Conservation (phyloP, 2,888 invertebrate species). For the Macaria liturata region DNA sequence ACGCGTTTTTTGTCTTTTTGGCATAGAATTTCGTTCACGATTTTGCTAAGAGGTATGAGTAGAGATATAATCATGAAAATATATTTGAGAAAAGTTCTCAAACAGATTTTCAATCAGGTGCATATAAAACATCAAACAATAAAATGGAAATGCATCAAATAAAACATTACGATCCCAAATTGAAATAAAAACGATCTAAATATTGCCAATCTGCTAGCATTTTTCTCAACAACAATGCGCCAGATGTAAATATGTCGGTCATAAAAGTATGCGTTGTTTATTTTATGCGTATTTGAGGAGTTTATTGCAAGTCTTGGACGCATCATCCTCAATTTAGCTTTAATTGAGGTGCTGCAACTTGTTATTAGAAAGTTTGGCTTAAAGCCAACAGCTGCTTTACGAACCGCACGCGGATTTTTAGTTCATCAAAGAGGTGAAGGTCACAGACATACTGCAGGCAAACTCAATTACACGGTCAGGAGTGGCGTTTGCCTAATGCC, state of each 20-base stretch:
- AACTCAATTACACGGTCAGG: conserved; percentile 8
- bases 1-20: too few relatives aligned
- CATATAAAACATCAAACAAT: too few relatives aligned
- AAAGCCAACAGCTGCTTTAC: conserved; percentile 65
- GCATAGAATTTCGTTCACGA: too few relatives aligned
- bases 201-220: not conserved
- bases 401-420: conserved; percentile 57
- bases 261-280: conserved; percentile 11
- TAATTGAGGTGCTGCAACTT: conserved; percentile 69
- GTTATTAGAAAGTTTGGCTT: conserved; percentile 74
- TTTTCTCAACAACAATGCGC: conserved; percentile 6
- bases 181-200: not conserved
- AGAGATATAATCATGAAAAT: too few relatives aligned
- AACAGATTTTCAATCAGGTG: too few relatives aligned
- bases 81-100: too few relatives aligned
- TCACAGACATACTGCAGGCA: conserved; percentile 33
- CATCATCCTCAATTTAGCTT: conserved; percentile 33
- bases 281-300: conserved; percentile 24
- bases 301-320: conserved; percentile 32
- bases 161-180: too few relatives aligned
- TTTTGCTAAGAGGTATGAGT: too few relatives aligned
- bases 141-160: too few relatives aligned
- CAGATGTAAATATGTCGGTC: conserved; percentile 9
- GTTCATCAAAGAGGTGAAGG: conserved; percentile 65
- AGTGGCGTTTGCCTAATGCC: too few relatives aligned